Base-by-base conservation (phyloP, 2,888 invertebrate species). In the Aelia acuminata region DNA sequence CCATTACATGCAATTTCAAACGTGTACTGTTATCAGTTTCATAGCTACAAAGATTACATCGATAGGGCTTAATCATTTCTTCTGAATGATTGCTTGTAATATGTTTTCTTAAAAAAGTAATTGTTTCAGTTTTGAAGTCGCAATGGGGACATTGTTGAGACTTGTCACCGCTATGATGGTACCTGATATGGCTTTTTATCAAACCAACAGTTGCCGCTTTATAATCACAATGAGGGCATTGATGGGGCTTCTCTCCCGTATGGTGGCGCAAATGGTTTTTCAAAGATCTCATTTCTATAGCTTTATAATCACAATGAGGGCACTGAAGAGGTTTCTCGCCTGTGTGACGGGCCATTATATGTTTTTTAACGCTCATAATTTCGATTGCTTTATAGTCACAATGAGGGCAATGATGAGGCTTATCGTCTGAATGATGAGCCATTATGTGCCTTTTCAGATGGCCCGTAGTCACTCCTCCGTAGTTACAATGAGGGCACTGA, bases 221-320 rank as follows among this genome's bases (percentile, higher is more conserved):
- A 43, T 43, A 47, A 22, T 43, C 43, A n/a, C 80, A 80, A n/a
- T 80, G 80, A 5, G 80, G 39, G 20, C 80, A 80, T n/a, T n/a
- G 80, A 47, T 80, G 35, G n/a, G 39, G 39, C 15, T n/a, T 80
- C 80, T 80, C 80, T 1, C 80, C 80, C 11, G 39, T 80, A 47
- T 80, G 80, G n/a, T 7, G 43, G 15, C 18, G 20, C 80, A 80
- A n/a, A n/a, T 80, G 80, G 22, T 1, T 80, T 43, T n/a, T 43
- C n/a, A 80, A 43, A 43, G 43, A 80, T 43, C 10, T 80, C 39
- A 13, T 13, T 80, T 43, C 43, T 10, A 47, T 47, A 43, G 80
- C 80, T 80, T 80, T 80, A 43, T 80, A 80, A n/a, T 80, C 43
- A n/a, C 80, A 80, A 80, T 80, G 80, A n/a, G 80, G 80, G 43